Conservation (phyloP, 2,113 vertebrate species). For the Muscicapa adusta region DNA sequence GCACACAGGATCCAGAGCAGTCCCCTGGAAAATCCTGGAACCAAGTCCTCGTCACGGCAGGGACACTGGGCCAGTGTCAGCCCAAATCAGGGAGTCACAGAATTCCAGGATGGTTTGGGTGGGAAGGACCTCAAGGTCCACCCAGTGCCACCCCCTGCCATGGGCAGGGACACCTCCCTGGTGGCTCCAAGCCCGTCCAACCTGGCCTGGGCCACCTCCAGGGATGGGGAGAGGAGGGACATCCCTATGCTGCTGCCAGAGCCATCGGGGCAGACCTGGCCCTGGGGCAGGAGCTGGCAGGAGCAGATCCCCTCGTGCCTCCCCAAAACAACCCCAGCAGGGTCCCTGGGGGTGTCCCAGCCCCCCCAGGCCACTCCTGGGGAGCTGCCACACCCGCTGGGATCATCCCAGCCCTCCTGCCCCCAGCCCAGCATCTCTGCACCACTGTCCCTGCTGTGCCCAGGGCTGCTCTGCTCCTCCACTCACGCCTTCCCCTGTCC, state of each 20-base stretch:
- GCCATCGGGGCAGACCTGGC: accelerated
- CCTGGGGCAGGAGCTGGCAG: not conserved
- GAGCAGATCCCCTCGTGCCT: accelerated
- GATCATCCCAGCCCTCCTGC: not conserved
- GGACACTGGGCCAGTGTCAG: not conserved
- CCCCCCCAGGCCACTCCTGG: accelerated
- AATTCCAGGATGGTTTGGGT: not conserved
- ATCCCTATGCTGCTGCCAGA: not conserved
- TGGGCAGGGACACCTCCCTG: not conserved
- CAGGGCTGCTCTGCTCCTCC: not conserved
- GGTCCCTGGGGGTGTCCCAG: not conserved
- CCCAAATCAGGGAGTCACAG: not conserved
- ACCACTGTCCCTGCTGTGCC: accelerated
- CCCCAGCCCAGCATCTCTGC: not conserved
- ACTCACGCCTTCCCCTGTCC: not conserved
- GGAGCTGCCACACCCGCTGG: not conserved
- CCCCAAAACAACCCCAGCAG: accelerated
- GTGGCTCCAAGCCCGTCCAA: not conserved
- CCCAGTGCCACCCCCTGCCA: not conserved
- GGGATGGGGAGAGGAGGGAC: not conserved
- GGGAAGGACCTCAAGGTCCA: not conserved
- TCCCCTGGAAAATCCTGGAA: not conserved
- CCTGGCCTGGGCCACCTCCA: not conserved
- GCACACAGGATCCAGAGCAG: not conserved
- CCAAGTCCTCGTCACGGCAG: not conserved